A percentile compares a stretch with the other conserved stretches of the same genome.
Evolutionary conservation across 2,113 vertebrate genomes (phyloP).

Genomic region (Ginglymostoma cirratum): DNA sequence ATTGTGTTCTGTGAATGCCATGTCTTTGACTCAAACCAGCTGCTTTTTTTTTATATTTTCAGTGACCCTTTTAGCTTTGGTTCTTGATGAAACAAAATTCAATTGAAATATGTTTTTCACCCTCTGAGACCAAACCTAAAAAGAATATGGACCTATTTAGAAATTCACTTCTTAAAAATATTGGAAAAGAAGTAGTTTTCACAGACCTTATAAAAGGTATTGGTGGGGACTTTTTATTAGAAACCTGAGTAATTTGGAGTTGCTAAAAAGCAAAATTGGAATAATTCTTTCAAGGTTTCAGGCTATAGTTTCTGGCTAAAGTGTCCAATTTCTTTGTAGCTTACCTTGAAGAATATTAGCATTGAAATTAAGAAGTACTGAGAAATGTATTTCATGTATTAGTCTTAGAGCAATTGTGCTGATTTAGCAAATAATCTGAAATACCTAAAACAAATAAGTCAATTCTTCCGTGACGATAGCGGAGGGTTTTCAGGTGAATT

Average conservation of each 20-base stretch:
- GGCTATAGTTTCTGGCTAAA: not conserved
- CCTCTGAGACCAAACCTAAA: slow-evolving; percentile 22
- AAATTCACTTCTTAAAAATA: not conserved
- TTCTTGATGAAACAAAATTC: not conserved
- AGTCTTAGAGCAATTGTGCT: not conserved
- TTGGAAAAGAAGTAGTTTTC: not conserved
- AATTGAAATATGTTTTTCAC: not conserved
- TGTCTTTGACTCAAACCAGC: slow-evolving; percentile 25
- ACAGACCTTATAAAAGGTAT: not conserved
- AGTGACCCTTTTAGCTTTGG: slow-evolving; percentile 1
- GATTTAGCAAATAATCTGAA: not conserved
- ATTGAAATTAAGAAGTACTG: not conserved
- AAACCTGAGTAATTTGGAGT: not conserved
- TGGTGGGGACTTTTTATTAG: not conserved
- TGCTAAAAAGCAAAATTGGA: not conserved
- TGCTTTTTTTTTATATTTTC: not conserved
- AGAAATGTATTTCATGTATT: not conserved
- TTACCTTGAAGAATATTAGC: not conserved
- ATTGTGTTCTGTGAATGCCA: not conserved
- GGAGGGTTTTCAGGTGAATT: not conserved
- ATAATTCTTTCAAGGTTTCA: not conserved
- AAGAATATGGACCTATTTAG: not conserved
- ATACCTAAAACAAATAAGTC: not conserved
- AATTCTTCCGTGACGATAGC: not conserved
- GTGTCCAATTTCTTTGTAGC: not conserved